Base-by-base conservation (phyloP, 92 coral and sea anemone genomes). In the Scolanthus callimorphus region DNA sequence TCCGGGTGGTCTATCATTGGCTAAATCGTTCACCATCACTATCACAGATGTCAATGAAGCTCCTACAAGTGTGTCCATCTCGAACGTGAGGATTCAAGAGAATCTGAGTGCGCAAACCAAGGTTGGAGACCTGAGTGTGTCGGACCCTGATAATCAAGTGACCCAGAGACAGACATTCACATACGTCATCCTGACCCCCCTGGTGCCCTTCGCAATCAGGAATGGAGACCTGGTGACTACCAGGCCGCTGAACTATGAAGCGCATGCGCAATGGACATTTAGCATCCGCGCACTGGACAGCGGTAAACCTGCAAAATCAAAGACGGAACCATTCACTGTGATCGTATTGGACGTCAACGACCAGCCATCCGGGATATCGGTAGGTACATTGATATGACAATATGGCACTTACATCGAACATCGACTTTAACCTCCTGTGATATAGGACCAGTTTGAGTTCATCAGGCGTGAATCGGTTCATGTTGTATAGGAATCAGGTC, bases 1-100 rank as follows among this genome's bases (percentile, higher is more conserved):
- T 55, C 82, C 90, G 20, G 77, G 77, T 6, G 80, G 85, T 3
- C 71, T 82, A 2, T 30, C 78, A 4, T 22, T 80, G 28, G 73
- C 62, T 29, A 53, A 80, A 29, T 12, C 73, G 1, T 89, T 88
- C 43, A 70, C 28, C 2, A 71, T 92, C 27, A 46, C 27, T 13
- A 61, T 92, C 39, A 59, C 39, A 56, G 88, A 92, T 56, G 77
- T 92, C 0, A 92, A 92, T 27, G 98, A 92, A 39, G 81, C 82
- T 19, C 98, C 98, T 2, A 78, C 90, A 2, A 57, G 62, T 9
- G 59, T 92, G 15, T 31, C 45, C 4, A 65, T 92, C 13, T 76
- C 90, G 29, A 81, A 79, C 59, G 39, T 61, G 9, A 63, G 27
- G 19, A 65, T 91, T 0, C 65, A 48, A 22, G 97, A 91, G 70